Evolutionary conservation across 1,140 invertebrate species (phyloP).

Genomic region (Tetranychus cinnabarinus): DNA sequence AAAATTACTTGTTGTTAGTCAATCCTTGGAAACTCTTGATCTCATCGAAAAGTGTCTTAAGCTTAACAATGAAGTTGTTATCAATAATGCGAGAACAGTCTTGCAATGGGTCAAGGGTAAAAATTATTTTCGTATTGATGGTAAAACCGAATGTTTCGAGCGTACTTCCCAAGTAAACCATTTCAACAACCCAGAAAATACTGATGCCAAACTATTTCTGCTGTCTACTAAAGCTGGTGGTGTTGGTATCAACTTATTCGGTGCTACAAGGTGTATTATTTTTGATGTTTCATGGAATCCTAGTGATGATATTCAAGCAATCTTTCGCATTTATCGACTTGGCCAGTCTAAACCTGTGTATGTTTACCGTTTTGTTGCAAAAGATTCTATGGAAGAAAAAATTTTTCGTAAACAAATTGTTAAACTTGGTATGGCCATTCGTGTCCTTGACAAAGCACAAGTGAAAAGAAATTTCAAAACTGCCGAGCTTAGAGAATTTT

Average conservation of each 20-base stretch:
- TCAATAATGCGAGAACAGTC: too few relatives aligned
- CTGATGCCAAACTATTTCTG: constrained; percentile 57
- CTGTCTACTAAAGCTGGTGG: constrained; percentile 51
- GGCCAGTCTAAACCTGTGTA: constrained; percentile 82
- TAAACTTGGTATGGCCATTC: constrained; percentile 52
- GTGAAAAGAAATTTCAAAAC: constrained; percentile 81
- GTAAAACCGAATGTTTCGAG: constrained; percentile 74
- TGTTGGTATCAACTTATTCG: constrained; percentile 69
- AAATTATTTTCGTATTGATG: constrained; percentile 81
- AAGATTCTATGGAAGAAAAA: constrained; percentile 21
- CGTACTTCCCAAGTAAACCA: constrained; percentile 87
- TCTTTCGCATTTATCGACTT: constrained; percentile 88
- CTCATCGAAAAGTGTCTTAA: constrained; percentile 25
- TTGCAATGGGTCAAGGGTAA: constrained; percentile 52
- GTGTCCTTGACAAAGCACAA: constrained; percentile 92
- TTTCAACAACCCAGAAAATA: constrained; percentile 71
- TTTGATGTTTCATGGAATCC: constrained; percentile 99
- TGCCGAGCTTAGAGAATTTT: constrained; percentile 64
- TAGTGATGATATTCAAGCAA: constrained; percentile 95
- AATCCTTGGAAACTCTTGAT: constrained; percentile 81
- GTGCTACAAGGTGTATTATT: constrained; percentile 87
- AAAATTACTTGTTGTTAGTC: constrained; percentile 83
- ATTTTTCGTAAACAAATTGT: constrained; percentile 95
- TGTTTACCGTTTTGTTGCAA: constrained; percentile 85
- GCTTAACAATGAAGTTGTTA: too few relatives aligned